These are phyloP conservation scores for Columbina picui DNA, from an alignment of 2,113 vertebrate species.

Conservation along the genomic window DNA sequence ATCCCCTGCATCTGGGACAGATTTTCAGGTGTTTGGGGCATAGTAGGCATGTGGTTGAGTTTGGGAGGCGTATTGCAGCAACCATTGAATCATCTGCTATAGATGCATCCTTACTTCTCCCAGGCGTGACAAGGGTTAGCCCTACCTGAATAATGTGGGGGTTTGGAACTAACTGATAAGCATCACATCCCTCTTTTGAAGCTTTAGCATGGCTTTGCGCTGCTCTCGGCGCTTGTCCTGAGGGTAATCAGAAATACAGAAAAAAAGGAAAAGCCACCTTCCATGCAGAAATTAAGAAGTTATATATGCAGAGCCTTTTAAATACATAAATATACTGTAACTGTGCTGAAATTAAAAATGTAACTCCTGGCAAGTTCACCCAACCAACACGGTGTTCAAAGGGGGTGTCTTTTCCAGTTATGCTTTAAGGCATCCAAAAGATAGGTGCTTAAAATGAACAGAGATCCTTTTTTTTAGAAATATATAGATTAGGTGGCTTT, in stretches of 20 bases:
- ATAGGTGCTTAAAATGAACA: background rate
- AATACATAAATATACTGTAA: background rate
- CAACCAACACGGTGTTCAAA: background rate
- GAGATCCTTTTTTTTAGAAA: background rate
- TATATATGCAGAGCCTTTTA: background rate
- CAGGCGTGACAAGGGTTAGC: background rate
- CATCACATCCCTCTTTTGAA: conserved; percentile 5
- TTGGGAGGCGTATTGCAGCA: background rate
- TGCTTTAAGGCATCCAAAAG: background rate
- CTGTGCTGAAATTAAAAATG: conserved; percentile 25
- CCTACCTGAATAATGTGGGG: background rate
- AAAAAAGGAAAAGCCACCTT: background rate
- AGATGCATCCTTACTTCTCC: background rate
- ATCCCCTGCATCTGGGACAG: background rate
- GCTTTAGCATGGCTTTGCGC: background rate
- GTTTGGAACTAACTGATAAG: background rate
- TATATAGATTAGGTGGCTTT: background rate
- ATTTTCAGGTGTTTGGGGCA: background rate
- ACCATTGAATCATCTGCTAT: background rate
- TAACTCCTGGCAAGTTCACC: background rate
- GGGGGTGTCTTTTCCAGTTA: background rate
- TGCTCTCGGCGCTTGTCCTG: background rate
- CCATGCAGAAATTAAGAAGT: background rate
- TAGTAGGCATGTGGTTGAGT: background rate
- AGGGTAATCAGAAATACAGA: background rate